Evolutionary conservation across 2,797 vertebrate species (phyloP), one percentile per base, ranked within the genome.

Genomic region (Leptodactylus fallax): DNA sequence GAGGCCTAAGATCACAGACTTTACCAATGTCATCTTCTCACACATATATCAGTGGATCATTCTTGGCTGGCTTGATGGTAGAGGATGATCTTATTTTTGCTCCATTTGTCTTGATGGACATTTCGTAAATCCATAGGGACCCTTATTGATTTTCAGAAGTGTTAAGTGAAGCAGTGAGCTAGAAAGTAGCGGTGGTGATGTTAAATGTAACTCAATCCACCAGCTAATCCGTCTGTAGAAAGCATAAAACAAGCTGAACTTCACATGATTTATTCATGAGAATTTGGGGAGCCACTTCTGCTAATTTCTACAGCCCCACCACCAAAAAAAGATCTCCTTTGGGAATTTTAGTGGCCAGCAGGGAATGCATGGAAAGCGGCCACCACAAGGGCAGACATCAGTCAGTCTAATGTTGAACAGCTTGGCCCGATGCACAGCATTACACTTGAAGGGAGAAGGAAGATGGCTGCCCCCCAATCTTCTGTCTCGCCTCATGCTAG

Each of bases 141-240:
- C 45, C 6, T 17, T 78, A 49, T 77, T 77, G 47, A 78, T 85
- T 85, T 63, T 77, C 36, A 12, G 10, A 85, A 85, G 71, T 77
- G 83, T 53, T 77, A 85, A 65, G 47, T 65, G 72, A 78, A 77
- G 58, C 45, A 78, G 10, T 1, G 56, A 78, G 58, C n/a, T 27
- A 49, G 79, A 77, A 87, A 77, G 79, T 53, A 53, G 60, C 4
- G 23, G 60, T 67, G 72, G 27, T 60, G 17, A 51, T 77, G 72
- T 69, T 53, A 78, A 87, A 78, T 58, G 86, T 78, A 83, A 87
- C 69, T 77, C 72, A 78, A 87, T 83, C 80, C 72, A 74, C 58
- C 47, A 7, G 58, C 71, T 36, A 21, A 82, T 74, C 49, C 77
- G 71, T 65, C 72, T 27, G 80, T 53, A 36, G 72, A 88, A 63